phyloP scores from a whole-genome alignment of 1,140 invertebrate genomes.

The Oreohelix idahoensis region DNA sequence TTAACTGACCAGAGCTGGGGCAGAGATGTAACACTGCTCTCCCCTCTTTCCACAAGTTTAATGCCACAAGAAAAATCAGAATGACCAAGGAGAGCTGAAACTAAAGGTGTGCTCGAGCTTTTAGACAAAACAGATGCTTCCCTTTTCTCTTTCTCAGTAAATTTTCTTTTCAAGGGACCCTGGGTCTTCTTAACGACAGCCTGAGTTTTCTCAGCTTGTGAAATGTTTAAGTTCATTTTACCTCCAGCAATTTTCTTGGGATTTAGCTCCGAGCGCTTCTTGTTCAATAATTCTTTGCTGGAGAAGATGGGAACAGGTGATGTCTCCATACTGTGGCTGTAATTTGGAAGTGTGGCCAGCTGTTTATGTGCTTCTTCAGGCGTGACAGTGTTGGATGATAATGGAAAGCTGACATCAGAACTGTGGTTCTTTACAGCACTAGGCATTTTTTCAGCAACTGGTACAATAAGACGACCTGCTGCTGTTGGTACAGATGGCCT shows the following conservation, averaged over 20 bases:
- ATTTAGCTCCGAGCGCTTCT: neutral
- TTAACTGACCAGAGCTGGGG: neutral
- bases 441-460: neutral
- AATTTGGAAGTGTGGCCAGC: neutral
- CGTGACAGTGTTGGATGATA: neutral
- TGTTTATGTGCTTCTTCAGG: neutral
- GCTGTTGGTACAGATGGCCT: neutral
- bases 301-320: neutral
- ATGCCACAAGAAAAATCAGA: neutral
- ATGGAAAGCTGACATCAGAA: neutral
- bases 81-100: neutral
- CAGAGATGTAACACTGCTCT: neutral
- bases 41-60: neutral
- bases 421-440: neutral
- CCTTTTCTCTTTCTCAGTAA: neutral
- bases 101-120: neutral
- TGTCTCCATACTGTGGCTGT: neutral
- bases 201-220: neutral
- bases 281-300: neutral
- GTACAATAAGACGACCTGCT: neutral
- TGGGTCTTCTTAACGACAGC: neutral
- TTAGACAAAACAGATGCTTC: neutral
- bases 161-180: neutral
- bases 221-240: neutral
- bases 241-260: neutral